These are phyloP conservation scores for Aquatica leii DNA, from an alignment of 2,888 invertebrate genomes.

Conservation along the genomic window DNA sequence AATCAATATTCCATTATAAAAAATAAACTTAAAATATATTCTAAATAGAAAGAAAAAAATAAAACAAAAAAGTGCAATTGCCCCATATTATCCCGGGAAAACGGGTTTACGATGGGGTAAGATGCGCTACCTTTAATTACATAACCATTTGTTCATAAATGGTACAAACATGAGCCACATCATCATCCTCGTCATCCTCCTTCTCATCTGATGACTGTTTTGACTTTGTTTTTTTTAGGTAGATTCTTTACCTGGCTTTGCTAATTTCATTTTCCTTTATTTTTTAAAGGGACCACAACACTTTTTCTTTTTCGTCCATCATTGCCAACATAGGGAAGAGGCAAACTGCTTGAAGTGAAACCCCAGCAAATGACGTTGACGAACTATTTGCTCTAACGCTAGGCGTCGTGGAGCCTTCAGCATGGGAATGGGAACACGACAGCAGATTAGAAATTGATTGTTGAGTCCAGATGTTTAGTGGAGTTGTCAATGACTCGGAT, in stretches of 20 bases:
- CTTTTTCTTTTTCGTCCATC: not conserved
- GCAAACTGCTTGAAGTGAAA: not conserved
- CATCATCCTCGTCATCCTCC: not conserved
- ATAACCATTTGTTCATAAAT: too few species aligned
- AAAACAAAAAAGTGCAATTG: not conserved
- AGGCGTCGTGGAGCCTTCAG: too few species aligned
- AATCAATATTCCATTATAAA: too few species aligned
- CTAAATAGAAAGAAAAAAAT: too few species aligned
- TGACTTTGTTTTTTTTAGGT: not conserved
- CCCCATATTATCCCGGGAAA: not conserved
- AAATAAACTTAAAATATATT: not conserved
- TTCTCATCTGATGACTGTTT: not conserved
- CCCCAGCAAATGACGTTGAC: not conserved
- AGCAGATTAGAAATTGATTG: too few species aligned
- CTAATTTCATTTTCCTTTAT: not conserved
- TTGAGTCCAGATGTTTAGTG: too few species aligned
- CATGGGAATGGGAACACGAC: too few species aligned
- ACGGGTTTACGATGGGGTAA: not conserved
- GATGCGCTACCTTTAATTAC: not conserved
- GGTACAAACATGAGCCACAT: not conserved
- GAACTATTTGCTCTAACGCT: too few species aligned
- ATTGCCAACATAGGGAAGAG: not conserved
- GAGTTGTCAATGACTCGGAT: too few species aligned
- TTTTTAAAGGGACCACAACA: not conserved
- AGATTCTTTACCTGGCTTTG: too few species aligned